Evolutionary conservation across 2,797 vertebrate genomes (phyloP), one percentile per base, ranked within the genome.

Genomic region (Gadopsis bispinosus): DNA sequence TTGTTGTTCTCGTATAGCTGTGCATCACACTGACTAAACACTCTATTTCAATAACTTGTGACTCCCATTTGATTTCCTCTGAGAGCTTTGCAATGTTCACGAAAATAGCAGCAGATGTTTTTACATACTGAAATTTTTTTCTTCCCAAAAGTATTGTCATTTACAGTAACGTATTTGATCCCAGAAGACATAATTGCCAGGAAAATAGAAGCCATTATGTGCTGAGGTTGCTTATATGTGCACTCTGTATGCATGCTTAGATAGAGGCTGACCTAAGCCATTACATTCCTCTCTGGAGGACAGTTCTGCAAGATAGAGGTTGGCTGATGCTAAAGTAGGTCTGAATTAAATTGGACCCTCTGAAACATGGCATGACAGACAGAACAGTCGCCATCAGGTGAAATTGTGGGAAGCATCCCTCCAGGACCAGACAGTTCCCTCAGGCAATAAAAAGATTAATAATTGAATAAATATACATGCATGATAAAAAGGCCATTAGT

Each of bases 251-350:
- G 65, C 87, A 83, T 71, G 53, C 80, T 83, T 69, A 72, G 56
- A 80, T 65, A 67, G 63, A 80, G 69, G 41, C 89, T 83, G 79
- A 89, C 89, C 86, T 72, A 59, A 84, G 73, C 84, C 83, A 88
- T 89, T 91, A 88, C 68, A 45, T 69, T 85, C 39, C 73, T 78
- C 89, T 91, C 78, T 73, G 71, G 90, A 91, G 89, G 76, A 84
- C 80, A 80, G 58, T 70, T 85, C 75, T 74, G 73, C 14, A 31
- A 84, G 80, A 87, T 77, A 74, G 86, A 88, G 79, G 86, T 64
- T 79, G 84, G 66, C 71, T 75, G 67, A 82, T 79, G 83, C 71
- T 78, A 81, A 91, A 91, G 77, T 73, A 87, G 80, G 69, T 64
- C 64, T 87, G 80, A 90, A 88, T 91, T 85, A 88, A 92, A 91